These are phyloP conservation scores for Magallana angulata DNA, from an alignment of 1,140 invertebrate genomes.

Conservation along the genomic window DNA sequence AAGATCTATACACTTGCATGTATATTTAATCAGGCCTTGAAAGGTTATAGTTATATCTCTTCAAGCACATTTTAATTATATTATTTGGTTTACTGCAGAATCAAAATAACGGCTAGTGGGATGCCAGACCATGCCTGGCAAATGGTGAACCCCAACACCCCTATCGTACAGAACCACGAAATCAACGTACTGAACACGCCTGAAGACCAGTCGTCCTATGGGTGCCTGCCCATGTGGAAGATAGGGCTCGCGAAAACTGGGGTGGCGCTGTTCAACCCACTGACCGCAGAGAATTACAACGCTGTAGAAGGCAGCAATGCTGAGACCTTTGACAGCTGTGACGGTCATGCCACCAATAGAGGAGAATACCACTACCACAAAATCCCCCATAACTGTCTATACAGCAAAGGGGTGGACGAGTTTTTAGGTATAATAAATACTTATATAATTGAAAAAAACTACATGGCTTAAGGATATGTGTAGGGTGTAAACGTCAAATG, in stretches of 20 bases:
- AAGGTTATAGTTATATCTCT: no score
- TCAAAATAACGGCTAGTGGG: slow-evolving; percentile 30
- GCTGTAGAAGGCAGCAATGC: slow-evolving; percentile 46
- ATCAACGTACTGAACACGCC: slow-evolving; percentile 44
- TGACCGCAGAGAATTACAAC: slow-evolving; percentile 25
- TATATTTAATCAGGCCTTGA: no score
- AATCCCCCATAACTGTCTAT: slow-evolving; percentile 45
- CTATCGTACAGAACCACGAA: slow-evolving; percentile 41
- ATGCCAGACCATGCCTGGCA: slow-evolving; percentile 51
- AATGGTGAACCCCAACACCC: slow-evolving; percentile 46
- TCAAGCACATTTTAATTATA: no score
- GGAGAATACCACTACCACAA: slow-evolving; percentile 53
- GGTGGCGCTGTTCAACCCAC: slow-evolving; percentile 49
- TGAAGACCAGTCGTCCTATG: not conserved
- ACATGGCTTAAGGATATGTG: no score
- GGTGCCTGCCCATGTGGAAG: slow-evolving; percentile 44
- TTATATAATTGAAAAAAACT: no score
- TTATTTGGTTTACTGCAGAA: not conserved
- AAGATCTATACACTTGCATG: no score
- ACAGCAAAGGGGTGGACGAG: slow-evolving; percentile 37
- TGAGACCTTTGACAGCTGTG: slow-evolving; percentile 51
- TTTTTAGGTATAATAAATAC: slow-evolving; percentile 37
- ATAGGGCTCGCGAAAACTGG: slow-evolving; percentile 51
- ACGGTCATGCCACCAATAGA: slow-evolving; percentile 33
- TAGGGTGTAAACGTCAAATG: no score